These are phyloP conservation scores for Onychomys arenicola DNA, from an alignment of 2,797 vertebrate genomes.

Conservation along the genomic window DNA sequence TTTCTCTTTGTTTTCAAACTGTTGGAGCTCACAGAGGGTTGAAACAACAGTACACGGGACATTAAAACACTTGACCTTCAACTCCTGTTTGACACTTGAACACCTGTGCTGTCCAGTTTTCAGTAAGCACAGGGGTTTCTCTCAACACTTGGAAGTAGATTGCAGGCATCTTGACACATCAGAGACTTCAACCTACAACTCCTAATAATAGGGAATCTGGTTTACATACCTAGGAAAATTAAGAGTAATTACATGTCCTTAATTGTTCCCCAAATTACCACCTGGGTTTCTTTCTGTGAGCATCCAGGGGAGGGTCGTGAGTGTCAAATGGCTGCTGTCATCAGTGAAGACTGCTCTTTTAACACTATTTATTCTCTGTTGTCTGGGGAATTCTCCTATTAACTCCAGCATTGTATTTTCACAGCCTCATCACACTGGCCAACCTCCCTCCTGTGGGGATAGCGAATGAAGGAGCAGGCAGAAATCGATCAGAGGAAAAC, in stretches of 20 bases:
- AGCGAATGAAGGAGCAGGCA: not conserved
- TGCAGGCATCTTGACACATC: not conserved
- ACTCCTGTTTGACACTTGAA: not conserved
- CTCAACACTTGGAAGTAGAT: not conserved
- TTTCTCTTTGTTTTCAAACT: not conserved
- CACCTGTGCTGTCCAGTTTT: not conserved
- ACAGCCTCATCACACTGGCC: conserved; percentile 66
- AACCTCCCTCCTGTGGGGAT: conserved; percentile 13
- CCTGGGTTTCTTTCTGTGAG: not conserved
- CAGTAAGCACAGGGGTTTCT: not conserved
- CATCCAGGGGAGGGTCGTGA: not conserved
- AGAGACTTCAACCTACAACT: not conserved
- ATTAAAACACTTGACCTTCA: not conserved
- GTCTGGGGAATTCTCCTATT: not conserved
- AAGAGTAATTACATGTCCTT: not conserved
- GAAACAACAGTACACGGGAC: not conserved
- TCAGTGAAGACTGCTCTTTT: not conserved
- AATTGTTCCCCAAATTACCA: not conserved
- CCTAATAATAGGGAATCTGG: not conserved
- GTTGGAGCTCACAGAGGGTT: not conserved
- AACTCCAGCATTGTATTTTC: not conserved
- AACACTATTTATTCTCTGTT: fast-evolving
- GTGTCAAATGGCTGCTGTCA: not conserved
- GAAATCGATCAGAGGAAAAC: conserved; percentile 57
- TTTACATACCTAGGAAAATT: conserved; percentile 1